phyloP scores from a whole-genome alignment of 2,113 vertebrate genomes.

The Empidonax alnorum region DNA sequence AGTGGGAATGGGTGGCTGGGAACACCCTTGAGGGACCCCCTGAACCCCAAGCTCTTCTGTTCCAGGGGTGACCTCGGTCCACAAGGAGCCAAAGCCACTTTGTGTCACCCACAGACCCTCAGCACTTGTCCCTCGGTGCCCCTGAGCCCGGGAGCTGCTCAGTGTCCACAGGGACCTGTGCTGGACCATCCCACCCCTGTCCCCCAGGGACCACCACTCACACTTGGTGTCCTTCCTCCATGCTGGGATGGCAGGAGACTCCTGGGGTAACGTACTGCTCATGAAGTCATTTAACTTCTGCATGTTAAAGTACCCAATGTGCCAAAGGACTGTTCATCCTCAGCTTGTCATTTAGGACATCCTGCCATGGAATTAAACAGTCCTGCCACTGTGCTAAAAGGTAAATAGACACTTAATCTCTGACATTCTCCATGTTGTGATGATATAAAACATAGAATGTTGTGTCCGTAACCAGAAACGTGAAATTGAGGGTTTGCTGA shows the following conservation, averaged over 20 bases:
- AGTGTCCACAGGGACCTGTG: fast-evolving
- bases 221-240: conserved; percentile 97
- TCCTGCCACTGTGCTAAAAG: not conserved
- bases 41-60: fast-evolving
- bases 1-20: fast-evolving
- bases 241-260: conserved; percentile 37
- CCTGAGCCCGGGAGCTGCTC: not conserved
- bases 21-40: fast-evolving
- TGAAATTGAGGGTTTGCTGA: not conserved
- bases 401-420: not conserved
- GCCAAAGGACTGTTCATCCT: not conserved
- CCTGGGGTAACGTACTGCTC: fast-evolving
- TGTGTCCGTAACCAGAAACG: not conserved
- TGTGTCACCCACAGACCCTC: fast-evolving
- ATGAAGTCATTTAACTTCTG: not conserved
- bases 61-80: fast-evolving
- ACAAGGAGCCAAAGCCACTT: fast-evolving
- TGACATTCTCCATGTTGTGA: not conserved
- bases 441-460: not conserved
- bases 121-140: fast-evolving
- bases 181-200: not conserved
- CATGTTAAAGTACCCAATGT: fast-evolving
- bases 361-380: not conserved
- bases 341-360: not conserved
- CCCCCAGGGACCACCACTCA: conserved; percentile 69